A percentile compares a stretch with the other conserved stretches of the same genome.
Conservation (phyloP, 2,888 invertebrate genomes). For the Pheosia tremula region DNA sequence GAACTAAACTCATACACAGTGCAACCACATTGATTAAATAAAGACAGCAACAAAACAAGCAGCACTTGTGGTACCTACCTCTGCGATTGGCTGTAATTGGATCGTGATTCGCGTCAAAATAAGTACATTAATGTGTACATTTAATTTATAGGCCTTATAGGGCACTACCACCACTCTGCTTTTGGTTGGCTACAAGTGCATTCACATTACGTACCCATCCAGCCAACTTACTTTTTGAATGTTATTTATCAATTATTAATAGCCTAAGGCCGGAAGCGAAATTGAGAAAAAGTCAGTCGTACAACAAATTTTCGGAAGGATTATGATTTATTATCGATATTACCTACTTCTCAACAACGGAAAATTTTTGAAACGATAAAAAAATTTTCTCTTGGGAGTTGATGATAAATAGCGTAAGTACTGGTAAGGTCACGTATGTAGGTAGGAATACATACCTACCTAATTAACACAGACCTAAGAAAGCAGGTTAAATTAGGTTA, state of each 20-base stretch:
- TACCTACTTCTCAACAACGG: conserved; percentile 26
- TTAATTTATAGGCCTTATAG: too few relatives aligned
- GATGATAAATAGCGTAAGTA: neutral
- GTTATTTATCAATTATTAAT: conserved; percentile 60
- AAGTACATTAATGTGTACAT: too few relatives aligned
- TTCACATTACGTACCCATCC: conserved; percentile 4
- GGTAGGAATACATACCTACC: too few relatives aligned
- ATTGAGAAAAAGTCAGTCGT: conserved; percentile 61
- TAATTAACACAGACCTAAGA: too few relatives aligned
- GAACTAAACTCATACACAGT: too few relatives aligned
- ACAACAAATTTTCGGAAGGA: conserved; percentile 50
- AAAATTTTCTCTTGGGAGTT: conserved; percentile 21
- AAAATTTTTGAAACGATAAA: conserved; percentile 36
- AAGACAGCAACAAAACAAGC: too few relatives aligned
- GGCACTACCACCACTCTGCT: neutral
- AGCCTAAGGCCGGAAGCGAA: conserved; percentile 48
- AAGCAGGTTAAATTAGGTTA: too few relatives aligned
- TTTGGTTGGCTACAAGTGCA: neutral
- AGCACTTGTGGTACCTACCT: too few relatives aligned
- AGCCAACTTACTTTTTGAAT: conserved; percentile 26
- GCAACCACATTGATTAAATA: too few relatives aligned
- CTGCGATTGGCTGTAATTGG: too few relatives aligned
- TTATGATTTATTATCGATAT: conserved; percentile 58
- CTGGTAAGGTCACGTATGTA: too few relatives aligned
- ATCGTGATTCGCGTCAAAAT: too few relatives aligned